A percentile compares a stretch with the other conserved stretches of the same genome.
These are phyloP conservation scores for Acanthurus tractus DNA, from an alignment of 2,797 vertebrate genomes.

Conservation along the genomic window DNA sequence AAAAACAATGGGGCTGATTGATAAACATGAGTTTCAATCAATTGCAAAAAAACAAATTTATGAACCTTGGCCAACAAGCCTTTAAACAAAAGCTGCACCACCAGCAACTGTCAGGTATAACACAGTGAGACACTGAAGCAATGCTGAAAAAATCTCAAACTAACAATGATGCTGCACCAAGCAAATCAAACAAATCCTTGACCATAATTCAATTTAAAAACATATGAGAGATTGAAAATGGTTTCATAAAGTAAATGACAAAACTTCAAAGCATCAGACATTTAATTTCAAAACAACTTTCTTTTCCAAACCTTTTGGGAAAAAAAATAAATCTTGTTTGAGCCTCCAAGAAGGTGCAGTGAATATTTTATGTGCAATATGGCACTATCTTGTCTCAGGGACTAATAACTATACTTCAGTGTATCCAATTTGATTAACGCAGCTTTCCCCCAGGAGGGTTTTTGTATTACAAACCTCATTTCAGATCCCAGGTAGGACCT, in stretches of 20 bases:
- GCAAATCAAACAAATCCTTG: constrained; percentile 15
- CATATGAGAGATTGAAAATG: background rate
- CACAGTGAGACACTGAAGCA: background rate
- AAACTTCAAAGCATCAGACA: constrained; percentile 20
- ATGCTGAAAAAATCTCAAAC: background rate
- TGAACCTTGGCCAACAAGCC: background rate
- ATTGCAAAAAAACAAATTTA: constrained; percentile 4
- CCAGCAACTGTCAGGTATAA: background rate
- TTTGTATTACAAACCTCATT: constrained; percentile 49
- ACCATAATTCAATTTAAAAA: constrained; percentile 23
- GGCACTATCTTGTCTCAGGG: constrained; percentile 48
- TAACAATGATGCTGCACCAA: constrained; percentile 6
- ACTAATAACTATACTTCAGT: constrained; percentile 49
- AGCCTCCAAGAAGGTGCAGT: constrained; percentile 53
- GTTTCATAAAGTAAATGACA: constrained; percentile 21
- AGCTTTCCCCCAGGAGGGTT: constrained; percentile 31
- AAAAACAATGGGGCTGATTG: background rate
- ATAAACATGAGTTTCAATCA: constrained; percentile 9
- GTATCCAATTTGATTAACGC: constrained; percentile 60
- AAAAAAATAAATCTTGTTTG: constrained; percentile 56
- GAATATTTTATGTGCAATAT: constrained; percentile 76
- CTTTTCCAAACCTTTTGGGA: constrained; percentile 41
- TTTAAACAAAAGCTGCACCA: background rate
- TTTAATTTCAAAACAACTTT: constrained; percentile 41
- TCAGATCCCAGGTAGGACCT: constrained; percentile 28